These are phyloP conservation scores for Rhinolophus ferrumequinum DNA, from an alignment of 2,113 vertebrate genomes.

Conservation along the genomic window DNA sequence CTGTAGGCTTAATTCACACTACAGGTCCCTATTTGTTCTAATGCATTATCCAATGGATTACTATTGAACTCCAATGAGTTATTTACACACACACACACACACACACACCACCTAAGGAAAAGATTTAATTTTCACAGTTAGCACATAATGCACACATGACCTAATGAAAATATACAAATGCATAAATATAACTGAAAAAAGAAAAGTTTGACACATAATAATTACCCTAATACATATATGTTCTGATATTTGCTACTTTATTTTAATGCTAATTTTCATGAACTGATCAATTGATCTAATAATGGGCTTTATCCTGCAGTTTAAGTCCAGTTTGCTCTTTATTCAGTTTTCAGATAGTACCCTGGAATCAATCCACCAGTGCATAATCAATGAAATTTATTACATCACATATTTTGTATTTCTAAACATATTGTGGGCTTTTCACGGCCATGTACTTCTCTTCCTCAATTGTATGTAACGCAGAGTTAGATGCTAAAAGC, in stretches of 20 bases:
- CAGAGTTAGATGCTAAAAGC: background rate
- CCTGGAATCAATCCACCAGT: slow-evolving; percentile 1
- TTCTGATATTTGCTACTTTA: slow-evolving; percentile 2
- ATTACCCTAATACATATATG: background rate
- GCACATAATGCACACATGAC: background rate
- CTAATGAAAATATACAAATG: background rate
- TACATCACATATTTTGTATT: background rate
- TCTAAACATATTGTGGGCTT: background rate
- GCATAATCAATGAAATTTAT: background rate
- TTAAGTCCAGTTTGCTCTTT: background rate
- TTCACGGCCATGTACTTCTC: background rate
- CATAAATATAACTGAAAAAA: background rate
- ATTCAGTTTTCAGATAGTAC: background rate
- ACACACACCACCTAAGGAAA: background rate
- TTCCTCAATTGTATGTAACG: background rate
- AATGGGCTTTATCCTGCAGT: background rate
- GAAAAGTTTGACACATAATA: background rate
- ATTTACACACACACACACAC: background rate
- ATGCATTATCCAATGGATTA: background rate
- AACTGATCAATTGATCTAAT: background rate
- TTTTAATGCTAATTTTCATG: slow-evolving; percentile 42
- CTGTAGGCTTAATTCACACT: background rate
- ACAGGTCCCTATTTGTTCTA: background rate
- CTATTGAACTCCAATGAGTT: background rate
- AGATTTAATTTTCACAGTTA: background rate